Percentiles rank a stretch among this genome's conserved stretches.
Conservation (phyloP, 2,797 vertebrate genomes). For the Malurus splendens region DNA sequence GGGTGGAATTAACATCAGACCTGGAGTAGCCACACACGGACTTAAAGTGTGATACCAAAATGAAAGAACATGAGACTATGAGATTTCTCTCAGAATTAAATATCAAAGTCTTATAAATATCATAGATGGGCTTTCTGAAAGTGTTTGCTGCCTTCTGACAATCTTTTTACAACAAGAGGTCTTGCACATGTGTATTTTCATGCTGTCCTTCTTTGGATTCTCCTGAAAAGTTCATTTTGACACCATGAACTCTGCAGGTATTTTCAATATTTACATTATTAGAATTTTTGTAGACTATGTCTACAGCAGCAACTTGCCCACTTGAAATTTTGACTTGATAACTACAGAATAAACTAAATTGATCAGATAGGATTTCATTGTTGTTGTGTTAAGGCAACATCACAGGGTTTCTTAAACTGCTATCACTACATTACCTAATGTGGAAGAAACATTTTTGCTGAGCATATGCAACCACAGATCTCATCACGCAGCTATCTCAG, state of each 20-base stretch:
- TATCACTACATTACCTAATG: background rate
- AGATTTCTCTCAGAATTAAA: background rate
- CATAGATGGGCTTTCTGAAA: background rate
- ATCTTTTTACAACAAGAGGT: background rate
- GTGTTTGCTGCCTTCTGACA: background rate
- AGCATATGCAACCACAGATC: background rate
- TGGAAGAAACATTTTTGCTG: background rate
- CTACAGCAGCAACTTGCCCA: background rate
- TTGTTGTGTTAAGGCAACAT: background rate
- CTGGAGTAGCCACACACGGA: background rate
- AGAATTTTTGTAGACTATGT: background rate
- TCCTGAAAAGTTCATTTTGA: background rate
- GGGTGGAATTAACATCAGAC: background rate
- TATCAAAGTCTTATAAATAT: background rate
- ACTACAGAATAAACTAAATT: background rate
- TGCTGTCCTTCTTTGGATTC: background rate
- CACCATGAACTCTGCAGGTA: background rate
- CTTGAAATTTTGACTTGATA: background rate
- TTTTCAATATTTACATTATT: background rate
- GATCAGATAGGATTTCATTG: background rate
- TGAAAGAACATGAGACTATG: background rate
- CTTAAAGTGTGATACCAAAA: background rate
- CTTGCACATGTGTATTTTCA: background rate
- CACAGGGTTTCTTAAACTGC: background rate
- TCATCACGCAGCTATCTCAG: background rate